A percentile compares a stretch with the other conserved stretches of the same genome.
These are phyloP conservation scores for Nycticryphes semicollaris DNA, from an alignment of 2,113 vertebrate genomes.

Conservation along the genomic window DNA sequence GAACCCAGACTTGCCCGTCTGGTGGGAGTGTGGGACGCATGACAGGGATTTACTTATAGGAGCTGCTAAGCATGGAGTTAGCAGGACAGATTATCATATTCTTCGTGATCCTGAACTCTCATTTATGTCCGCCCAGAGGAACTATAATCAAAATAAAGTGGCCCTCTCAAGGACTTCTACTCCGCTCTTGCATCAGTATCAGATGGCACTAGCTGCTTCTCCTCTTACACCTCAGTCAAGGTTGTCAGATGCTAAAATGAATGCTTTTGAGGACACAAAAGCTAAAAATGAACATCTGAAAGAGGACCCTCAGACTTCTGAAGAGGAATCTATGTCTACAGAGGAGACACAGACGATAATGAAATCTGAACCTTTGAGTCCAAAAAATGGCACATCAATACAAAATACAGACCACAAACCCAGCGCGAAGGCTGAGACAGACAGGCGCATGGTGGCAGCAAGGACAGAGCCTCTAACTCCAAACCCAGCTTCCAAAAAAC, in stretches of 20 bases:
- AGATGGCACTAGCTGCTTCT: constrained; percentile 79
- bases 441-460: constrained; percentile 91
- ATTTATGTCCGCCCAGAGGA: constrained; percentile 92
- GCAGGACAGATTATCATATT: constrained; percentile 98
- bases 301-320: constrained; percentile 84
- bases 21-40: constrained; percentile 94
- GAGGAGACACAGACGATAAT: constrained; percentile 72
- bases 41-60: constrained; percentile 95
- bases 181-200: constrained; percentile 83
- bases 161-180: constrained; percentile 79
- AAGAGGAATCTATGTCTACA: constrained; percentile 81
- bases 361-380: constrained; percentile 81
- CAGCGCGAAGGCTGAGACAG: constrained; percentile 70
- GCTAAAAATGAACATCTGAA: constrained; percentile 78
- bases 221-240: constrained; percentile 77
- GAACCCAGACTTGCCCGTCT: constrained; percentile 91
- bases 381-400: constrained; percentile 74
- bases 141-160: constrained; percentile 90
- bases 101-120: constrained; percentile 95
- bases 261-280: constrained; percentile 75
- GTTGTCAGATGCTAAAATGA: constrained; percentile 75
- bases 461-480: constrained; percentile 94
- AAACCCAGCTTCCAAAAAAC: constrained; percentile 90
- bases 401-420: constrained; percentile 81
- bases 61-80: constrained; percentile 96